These are phyloP conservation scores for Aphelenchoides bicaudatus DNA, from an alignment of 2,888 invertebrate species.

Conservation along the genomic window DNA sequence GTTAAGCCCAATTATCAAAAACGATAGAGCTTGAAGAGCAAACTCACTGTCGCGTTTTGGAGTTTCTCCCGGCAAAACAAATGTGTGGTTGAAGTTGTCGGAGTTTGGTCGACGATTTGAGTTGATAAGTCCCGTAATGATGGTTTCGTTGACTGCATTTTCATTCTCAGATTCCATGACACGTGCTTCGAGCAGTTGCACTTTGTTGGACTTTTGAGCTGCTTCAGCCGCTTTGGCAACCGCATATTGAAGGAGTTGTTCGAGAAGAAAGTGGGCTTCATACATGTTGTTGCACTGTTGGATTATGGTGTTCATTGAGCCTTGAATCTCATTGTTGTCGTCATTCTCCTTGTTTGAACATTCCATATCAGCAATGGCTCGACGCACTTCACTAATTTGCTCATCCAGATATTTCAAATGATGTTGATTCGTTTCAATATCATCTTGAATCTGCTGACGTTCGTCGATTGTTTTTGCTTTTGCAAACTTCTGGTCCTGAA, in stretches of 20 bases:
- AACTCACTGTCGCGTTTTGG: slow-evolving; percentile 11
- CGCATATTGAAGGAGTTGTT: slow-evolving; percentile 6
- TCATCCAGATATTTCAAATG: slow-evolving; percentile 14
- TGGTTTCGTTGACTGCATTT: slow-evolving; percentile 2
- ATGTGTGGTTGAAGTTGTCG: slow-evolving; percentile 1
- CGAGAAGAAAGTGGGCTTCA: slow-evolving; percentile 12
- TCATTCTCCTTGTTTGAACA: slow-evolving; percentile 15
- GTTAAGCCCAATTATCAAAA: slow-evolving; percentile 1
- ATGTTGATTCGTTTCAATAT: slow-evolving; percentile 2
- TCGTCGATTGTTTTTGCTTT: slow-evolving; percentile 8
- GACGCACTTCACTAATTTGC: slow-evolving; percentile 10
- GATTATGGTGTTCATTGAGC: neutral
- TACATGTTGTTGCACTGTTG: slow-evolving; percentile 12
- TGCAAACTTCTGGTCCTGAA: slow-evolving; percentile 9
- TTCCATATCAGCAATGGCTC: slow-evolving; percentile 12
- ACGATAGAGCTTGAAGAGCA: neutral
- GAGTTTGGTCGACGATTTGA: neutral
- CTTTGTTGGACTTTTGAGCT: slow-evolving; percentile 3
- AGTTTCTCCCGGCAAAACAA: slow-evolving; percentile 1
- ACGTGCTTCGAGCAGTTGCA: slow-evolving; percentile 16
- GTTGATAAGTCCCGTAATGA: neutral
- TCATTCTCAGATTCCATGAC: slow-evolving; percentile 2
- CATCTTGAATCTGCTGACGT: slow-evolving; percentile 9
- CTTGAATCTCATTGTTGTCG: slow-evolving; percentile 1
- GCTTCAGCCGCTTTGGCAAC: slow-evolving; percentile 6